phyloP scores from a whole-genome alignment of 2,797 vertebrate species.

The Trichosurus vulpecula region DNA sequence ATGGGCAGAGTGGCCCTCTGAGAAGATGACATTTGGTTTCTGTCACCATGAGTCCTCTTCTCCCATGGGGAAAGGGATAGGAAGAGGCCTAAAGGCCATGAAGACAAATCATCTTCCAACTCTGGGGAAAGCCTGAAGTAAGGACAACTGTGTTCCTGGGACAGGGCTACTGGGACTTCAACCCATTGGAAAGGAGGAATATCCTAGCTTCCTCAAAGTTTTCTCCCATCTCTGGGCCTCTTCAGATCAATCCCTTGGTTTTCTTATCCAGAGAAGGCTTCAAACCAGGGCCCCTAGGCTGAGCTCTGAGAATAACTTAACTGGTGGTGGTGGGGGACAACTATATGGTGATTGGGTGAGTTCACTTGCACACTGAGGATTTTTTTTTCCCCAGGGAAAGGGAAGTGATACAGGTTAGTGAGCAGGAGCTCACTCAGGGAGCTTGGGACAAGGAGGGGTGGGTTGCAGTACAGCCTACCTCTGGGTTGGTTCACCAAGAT shows the following conservation, averaged over 20 bases:
- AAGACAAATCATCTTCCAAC: constrained; percentile 67
- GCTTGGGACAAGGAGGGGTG: constrained; percentile 13
- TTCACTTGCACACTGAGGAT: constrained; percentile 15
- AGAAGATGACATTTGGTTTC: neutral
- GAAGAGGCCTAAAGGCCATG: neutral
- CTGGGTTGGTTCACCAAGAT: constrained; percentile 48
- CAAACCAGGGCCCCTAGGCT: constrained; percentile 14
- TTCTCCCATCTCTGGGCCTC: constrained; percentile 31
- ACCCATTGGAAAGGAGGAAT: neutral
- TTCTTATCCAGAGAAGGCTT: constrained; percentile 15
- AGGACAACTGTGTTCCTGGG: constrained; percentile 10
- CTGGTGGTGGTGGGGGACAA: neutral
- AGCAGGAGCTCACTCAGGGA: constrained; percentile 57
- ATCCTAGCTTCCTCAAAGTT: neutral
- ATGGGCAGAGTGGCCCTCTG: neutral
- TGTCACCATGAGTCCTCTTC: neutral
- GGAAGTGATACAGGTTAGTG: constrained; percentile 19
- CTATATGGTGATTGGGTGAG: neutral
- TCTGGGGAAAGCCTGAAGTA: constrained; percentile 8
- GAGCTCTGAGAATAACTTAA: constrained; percentile 37
- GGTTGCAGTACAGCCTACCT: constrained; percentile 63
- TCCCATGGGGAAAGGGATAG: neutral
- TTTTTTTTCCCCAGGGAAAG: neutral
- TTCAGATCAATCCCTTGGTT: constrained; percentile 23
- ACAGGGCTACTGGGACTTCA: constrained; percentile 22